phyloP scores from a whole-genome alignment of 2,797 vertebrate species.

The Fringilla coelebs region DNA sequence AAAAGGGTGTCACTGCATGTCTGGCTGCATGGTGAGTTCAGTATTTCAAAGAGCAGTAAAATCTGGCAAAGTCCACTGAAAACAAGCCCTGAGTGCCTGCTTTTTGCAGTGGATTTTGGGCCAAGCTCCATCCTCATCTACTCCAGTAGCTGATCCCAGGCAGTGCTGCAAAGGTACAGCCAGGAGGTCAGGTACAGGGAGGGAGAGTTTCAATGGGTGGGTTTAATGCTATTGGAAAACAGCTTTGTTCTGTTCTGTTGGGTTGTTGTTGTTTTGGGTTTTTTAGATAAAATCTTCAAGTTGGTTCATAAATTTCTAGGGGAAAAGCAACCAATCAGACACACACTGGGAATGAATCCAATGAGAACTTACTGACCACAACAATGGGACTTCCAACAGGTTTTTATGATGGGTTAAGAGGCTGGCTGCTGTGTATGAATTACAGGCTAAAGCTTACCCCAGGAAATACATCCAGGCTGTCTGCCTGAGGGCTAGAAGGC shows the following conservation, averaged over 20 bases:
- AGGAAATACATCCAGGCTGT: not conserved
- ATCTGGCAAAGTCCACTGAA: constrained; percentile 27
- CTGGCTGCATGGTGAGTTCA: not conserved
- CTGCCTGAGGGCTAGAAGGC: not conserved
- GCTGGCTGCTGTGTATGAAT: not conserved
- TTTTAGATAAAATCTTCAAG: not conserved
- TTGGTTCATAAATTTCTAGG: not conserved
- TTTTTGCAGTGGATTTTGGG: not conserved
- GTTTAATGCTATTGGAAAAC: constrained; percentile 20
- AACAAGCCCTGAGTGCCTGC: not conserved
- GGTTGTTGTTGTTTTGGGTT: not conserved
- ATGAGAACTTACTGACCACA: not conserved
- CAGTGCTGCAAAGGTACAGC: not conserved
- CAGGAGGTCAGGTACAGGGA: not conserved
- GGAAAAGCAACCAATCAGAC: not conserved
- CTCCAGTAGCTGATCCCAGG: not conserved
- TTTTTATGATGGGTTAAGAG: not conserved
- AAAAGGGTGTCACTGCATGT: constrained; percentile 19
- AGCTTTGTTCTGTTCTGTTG: not conserved
- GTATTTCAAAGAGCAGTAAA: not conserved
- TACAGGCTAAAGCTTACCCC: not conserved
- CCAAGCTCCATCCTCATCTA: not conserved
- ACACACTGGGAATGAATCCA: not conserved
- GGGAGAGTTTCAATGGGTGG: not conserved
- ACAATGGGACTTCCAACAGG: not conserved